Conservation (phyloP, 2,888 invertebrate species). For the Cephus nigrinus region DNA sequence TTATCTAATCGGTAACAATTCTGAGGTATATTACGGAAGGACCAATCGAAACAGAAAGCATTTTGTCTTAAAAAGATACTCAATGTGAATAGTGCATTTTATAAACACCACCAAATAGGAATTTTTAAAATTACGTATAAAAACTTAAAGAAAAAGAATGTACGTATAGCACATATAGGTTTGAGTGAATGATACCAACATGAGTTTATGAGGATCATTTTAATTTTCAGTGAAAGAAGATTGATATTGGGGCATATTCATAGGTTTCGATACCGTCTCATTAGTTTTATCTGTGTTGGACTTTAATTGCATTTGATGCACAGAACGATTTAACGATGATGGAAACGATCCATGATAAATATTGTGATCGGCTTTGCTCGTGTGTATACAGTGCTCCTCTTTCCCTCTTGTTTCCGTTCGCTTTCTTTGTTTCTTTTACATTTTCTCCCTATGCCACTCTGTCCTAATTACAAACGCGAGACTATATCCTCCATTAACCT, state of each 20-base stretch:
- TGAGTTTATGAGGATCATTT: too few relatives aligned
- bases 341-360: slow-evolving; percentile 17
- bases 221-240: too few relatives aligned
- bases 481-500: slow-evolving; percentile 18
- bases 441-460: neutral
- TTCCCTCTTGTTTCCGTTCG: neutral
- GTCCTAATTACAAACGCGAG: slow-evolving; percentile 13
- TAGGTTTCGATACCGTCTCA: neutral
- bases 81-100: neutral
- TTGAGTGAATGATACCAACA: too few relatives aligned
- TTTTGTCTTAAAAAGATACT: neutral
- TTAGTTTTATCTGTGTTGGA: neutral
- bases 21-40: neutral
- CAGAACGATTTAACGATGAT: slow-evolving; percentile 18
- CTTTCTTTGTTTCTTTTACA: slow-evolving; percentile 8
- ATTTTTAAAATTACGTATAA: neutral
- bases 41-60: neutral
- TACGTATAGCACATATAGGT: too few relatives aligned
- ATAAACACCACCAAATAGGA: neutral
- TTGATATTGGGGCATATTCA: too few relatives aligned
- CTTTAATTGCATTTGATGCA: slow-evolving; percentile 14
- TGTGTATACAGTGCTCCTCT: neutral
- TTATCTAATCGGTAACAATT: neutral
- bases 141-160: neutral
- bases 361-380: neutral